Conservation (phyloP, 2,797 vertebrate species). For the Glyptemys insculpta region DNA sequence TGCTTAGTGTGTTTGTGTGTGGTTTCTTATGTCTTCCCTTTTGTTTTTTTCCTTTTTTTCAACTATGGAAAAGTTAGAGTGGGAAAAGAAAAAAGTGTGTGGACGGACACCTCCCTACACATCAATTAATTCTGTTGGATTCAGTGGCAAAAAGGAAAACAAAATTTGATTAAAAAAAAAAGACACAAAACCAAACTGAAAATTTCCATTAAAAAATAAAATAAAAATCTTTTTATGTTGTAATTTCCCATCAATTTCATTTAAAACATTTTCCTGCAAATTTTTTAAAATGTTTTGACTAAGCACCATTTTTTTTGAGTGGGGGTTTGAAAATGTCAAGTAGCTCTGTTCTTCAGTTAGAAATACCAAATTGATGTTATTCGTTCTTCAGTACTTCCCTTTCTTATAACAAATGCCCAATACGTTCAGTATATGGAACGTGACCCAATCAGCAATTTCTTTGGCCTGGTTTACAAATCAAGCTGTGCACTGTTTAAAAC, state of each 20-base stretch:
- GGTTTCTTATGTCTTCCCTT: too few relatives aligned
- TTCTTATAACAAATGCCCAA: too few relatives aligned
- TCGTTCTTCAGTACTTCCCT: too few relatives aligned
- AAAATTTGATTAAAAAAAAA: not conserved
- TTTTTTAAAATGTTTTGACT: not conserved
- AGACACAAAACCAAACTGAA: not conserved
- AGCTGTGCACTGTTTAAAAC: too few relatives aligned
- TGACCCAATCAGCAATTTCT: too few relatives aligned
- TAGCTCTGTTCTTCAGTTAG: too few relatives aligned
- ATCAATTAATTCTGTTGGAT: not conserved
- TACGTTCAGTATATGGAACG: too few relatives aligned
- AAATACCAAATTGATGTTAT: too few relatives aligned
- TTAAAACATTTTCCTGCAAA: not conserved
- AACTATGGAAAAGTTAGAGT: not conserved
- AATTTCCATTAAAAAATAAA: not conserved
- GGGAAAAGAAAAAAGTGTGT: too few relatives aligned
- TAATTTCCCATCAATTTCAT: not conserved
- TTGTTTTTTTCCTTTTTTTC: not conserved
- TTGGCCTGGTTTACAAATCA: too few relatives aligned
- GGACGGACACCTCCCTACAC: not conserved
- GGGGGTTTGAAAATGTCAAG: too few relatives aligned
- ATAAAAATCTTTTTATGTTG: not conserved
- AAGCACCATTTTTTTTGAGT: not conserved
- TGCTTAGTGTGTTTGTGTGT: too few relatives aligned
- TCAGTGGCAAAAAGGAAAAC: not conserved